phyloP scores from a whole-genome alignment of 2,113 vertebrate genomes.

The Silurus meridionalis region DNA sequence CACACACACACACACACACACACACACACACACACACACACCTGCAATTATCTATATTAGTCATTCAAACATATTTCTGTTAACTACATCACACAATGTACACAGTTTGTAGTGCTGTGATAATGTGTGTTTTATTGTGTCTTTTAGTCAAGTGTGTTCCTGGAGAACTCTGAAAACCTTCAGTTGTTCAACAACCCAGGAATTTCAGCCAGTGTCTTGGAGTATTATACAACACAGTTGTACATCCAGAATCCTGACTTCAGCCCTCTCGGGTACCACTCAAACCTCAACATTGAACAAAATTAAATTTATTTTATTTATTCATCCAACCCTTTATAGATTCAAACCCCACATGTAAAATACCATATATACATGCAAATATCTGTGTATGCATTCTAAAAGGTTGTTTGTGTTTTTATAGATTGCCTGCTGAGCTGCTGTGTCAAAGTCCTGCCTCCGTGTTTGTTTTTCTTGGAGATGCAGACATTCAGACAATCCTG shows the following conservation, averaged over 20 bases:
- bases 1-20: no score
- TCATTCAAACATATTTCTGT: no score
- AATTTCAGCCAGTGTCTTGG: constrained; percentile 48
- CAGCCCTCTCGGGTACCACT: constrained; percentile 50
- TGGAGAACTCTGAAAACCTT: constrained; percentile 60
- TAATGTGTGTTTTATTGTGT: constrained; percentile 22
- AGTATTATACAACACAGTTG: constrained; percentile 57
- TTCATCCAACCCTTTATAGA: no score
- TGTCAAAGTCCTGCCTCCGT: background rate
- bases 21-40: no score
- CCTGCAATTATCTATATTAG: no score
- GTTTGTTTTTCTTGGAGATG: background rate
- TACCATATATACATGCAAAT: background rate
- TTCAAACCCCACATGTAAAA: background rate
- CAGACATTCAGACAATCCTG: background rate
- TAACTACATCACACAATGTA: no score
- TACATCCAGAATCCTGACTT: constrained; percentile 55
- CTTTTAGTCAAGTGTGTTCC: constrained; percentile 55
- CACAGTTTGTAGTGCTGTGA: background rate
- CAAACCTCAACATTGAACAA: no score
- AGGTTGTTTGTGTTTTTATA: background rate
- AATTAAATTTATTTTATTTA: no score
- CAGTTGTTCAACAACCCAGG: constrained; percentile 59
- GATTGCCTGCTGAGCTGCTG: background rate
- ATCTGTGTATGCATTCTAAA: no score